These are phyloP conservation scores for Coranthus polyacanthus DNA, from an alignment of 2,797 vertebrate species.

Conservation along the genomic window DNA sequence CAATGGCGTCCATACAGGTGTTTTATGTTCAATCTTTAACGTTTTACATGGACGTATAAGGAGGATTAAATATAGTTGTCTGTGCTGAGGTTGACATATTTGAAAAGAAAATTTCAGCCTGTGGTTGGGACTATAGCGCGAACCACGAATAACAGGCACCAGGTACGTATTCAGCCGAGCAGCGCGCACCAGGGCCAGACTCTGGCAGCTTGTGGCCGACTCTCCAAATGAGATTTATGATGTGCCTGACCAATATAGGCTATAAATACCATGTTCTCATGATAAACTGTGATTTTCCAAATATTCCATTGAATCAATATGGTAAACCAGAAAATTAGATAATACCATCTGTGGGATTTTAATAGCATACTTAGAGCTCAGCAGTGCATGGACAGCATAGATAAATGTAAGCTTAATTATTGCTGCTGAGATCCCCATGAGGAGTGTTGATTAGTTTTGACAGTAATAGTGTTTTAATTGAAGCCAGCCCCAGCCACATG, in stretches of 20 bases:
- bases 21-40: constrained; percentile 41
- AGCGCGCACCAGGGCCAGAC: constrained; percentile 25
- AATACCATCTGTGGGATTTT: constrained; percentile 79
- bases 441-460: constrained; percentile 81
- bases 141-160: constrained; percentile 67
- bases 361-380: constrained; percentile 73
- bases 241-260: constrained; percentile 66
- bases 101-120: constrained; percentile 60
- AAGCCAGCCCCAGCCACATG: constrained; percentile 77
- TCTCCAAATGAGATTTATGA: constrained; percentile 74
- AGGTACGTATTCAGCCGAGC: constrained; percentile 64
- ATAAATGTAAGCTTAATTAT: constrained; percentile 80
- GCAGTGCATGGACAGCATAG: constrained; percentile 62
- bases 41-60: constrained; percentile 13
- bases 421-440: constrained; percentile 66
- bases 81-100: constrained; percentile 54
- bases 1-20: constrained; percentile 19
- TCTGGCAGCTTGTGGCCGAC: constrained; percentile 65
- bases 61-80: constrained; percentile 64
- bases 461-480: constrained; percentile 86
- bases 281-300: constrained; percentile 81
- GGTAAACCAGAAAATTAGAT: constrained; percentile 81
- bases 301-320: constrained; percentile 81
- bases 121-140: constrained; percentile 36
- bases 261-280: constrained; percentile 78